Evolutionary conservation across 2,888 invertebrate genomes (phyloP).

Genomic region (Oscheius sp.): DNA sequence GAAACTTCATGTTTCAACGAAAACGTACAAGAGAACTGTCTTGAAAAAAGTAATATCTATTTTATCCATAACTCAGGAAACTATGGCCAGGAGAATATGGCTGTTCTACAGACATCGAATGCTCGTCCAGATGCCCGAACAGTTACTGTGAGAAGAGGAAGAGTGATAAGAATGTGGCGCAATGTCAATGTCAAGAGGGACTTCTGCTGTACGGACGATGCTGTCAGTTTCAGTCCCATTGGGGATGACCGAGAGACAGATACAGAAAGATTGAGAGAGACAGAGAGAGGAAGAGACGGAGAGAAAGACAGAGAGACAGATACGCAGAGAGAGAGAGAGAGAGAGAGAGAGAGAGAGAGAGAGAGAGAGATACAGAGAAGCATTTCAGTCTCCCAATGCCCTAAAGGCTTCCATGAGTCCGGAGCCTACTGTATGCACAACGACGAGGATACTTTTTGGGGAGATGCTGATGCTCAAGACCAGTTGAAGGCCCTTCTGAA

Average conservation of each 20-base stretch:
- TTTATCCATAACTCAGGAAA: conserved; percentile 52
- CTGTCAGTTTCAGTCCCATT: conserved; percentile 56
- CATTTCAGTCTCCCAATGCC: conserved; percentile 67
- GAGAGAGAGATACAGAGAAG: background rate
- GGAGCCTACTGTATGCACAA: conserved; percentile 69
- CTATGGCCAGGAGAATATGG: conserved; percentile 72
- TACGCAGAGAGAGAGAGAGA: no score
- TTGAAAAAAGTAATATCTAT: no score
- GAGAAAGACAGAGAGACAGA: no score
- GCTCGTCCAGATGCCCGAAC: conserved; percentile 65
- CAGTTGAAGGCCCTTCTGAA: conserved; percentile 64
- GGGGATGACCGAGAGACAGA: no score
- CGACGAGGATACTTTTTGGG: conserved; percentile 70
- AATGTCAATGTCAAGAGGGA: conserved; percentile 69
- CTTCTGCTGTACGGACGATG: conserved; percentile 70
- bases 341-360: no score
- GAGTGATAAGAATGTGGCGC: conserved; percentile 66
- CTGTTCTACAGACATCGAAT: conserved; percentile 65
- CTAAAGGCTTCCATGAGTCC: conserved; percentile 66
- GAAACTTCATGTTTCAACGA: no score
- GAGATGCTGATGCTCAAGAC: conserved; percentile 65
- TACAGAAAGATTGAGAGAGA: no score
- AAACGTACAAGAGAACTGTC: no score
- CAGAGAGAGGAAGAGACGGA: no score
- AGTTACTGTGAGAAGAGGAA: conserved; percentile 69